phyloP scores from a whole-genome alignment of 2,797 vertebrate species.

The Xenops minutus region DNA sequence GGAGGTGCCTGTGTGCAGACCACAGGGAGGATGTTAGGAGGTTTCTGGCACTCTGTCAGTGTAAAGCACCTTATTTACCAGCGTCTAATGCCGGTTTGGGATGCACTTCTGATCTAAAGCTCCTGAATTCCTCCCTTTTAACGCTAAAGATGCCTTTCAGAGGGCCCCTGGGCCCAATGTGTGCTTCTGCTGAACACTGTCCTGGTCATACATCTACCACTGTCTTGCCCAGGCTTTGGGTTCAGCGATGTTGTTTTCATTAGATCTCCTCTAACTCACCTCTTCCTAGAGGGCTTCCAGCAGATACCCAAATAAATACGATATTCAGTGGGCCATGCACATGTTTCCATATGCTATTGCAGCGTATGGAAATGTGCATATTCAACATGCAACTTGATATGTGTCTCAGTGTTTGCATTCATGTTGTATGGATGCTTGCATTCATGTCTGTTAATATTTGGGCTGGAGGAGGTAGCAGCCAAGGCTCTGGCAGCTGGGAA shows the following conservation, averaged over 20 bases:
- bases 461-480: not conserved
- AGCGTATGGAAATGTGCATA: not conserved
- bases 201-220: not conserved
- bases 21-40: slow-evolving; percentile 7
- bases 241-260: not conserved
- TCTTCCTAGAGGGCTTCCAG: not conserved
- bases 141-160: not conserved
- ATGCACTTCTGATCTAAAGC: slow-evolving; percentile 27
- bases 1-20: not conserved
- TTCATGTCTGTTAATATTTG: not conserved
- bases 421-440: not conserved
- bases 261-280: not conserved
- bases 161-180: not conserved
- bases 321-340: not conserved
- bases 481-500: slow-evolving; percentile 44
- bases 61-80: slow-evolving; percentile 39
- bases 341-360: not conserved
- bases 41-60: slow-evolving; percentile 24
- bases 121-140: slow-evolving; percentile 28
- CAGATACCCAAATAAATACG: not conserved
- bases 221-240: not conserved
- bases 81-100: not conserved
- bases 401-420: not conserved
- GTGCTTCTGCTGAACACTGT: not conserved
- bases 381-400: not conserved